A percentile compares a stretch with the other conserved stretches of the same genome.
phyloP scores from a whole-genome alignment of 2,797 vertebrate species.

The Oophaga sylvatica region DNA sequence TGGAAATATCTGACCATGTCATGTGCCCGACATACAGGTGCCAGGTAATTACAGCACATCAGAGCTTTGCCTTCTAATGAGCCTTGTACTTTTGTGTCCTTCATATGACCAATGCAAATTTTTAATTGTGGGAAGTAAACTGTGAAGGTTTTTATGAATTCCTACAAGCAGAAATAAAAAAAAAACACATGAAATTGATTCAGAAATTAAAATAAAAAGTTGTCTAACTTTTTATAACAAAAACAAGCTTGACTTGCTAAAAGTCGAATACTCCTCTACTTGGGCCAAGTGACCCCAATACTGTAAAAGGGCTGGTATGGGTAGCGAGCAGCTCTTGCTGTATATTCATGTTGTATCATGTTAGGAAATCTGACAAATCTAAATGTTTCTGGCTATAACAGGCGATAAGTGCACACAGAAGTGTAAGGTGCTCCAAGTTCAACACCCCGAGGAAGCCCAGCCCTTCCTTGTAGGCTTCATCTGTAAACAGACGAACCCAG shows the following conservation, averaged over 20 bases:
- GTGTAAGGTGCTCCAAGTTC: constrained; percentile 6
- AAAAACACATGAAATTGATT: not conserved
- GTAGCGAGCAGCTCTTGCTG: not conserved
- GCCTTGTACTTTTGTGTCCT: not conserved
- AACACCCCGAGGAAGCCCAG: not conserved
- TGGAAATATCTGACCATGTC: too few relatives aligned
- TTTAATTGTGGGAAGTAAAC: not conserved
- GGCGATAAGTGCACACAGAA: not conserved
- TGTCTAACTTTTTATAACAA: too few relatives aligned
- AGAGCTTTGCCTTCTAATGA: not conserved
- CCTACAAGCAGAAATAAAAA: too few relatives aligned
- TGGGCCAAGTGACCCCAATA: too few relatives aligned
- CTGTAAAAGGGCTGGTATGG: too few relatives aligned
- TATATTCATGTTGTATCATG: not conserved
- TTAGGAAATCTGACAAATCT: not conserved
- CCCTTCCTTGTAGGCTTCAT: constrained; percentile 24
- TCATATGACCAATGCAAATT: not conserved
- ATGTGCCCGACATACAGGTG: too few relatives aligned
- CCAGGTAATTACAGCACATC: too few relatives aligned
- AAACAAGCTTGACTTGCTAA: too few relatives aligned
- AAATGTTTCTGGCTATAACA: not conserved
- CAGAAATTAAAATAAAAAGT: too few relatives aligned
- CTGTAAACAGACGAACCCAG: not conserved
- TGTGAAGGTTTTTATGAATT: not conserved
- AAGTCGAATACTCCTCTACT: too few relatives aligned